A percentile compares a stretch with the other conserved stretches of the same genome.
Evolutionary conservation across 2,797 vertebrate genomes (phyloP).

Genomic region (Peromyscus melanophrys): DNA sequence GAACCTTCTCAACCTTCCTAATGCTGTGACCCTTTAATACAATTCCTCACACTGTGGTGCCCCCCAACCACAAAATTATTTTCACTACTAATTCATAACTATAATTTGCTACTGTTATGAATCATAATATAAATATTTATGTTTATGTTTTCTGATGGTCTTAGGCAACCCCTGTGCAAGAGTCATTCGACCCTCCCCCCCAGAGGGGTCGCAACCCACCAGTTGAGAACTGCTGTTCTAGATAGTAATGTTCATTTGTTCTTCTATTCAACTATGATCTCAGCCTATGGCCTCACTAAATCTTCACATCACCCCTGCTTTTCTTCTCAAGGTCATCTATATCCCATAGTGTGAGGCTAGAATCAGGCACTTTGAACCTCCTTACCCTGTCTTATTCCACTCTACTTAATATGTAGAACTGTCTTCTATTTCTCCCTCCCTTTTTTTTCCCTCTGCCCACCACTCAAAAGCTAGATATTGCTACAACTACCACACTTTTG

Average conservation of each 20-base stretch:
- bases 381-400: background rate
- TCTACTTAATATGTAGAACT: background rate
- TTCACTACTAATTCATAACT: background rate
- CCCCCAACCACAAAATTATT: background rate
- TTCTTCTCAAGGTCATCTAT: background rate
- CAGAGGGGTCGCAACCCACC: too few species aligned
- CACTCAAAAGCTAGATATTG: background rate
- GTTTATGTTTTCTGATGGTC: background rate
- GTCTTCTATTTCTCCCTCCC: background rate
- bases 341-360: background rate
- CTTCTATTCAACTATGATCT: background rate
- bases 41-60: background rate
- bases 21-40: background rate
- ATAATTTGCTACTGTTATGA: background rate
- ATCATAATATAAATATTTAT: background rate
- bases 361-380: background rate
- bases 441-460: background rate
- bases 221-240: background rate
- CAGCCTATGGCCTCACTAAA: too few species aligned
- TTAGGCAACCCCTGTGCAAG: background rate
- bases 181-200: background rate
- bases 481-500: background rate
- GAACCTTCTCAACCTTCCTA: background rate
- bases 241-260: background rate
- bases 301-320: background rate